Conservation (phyloP, 1,140 invertebrate species). For the Pteromalus puparum region DNA sequence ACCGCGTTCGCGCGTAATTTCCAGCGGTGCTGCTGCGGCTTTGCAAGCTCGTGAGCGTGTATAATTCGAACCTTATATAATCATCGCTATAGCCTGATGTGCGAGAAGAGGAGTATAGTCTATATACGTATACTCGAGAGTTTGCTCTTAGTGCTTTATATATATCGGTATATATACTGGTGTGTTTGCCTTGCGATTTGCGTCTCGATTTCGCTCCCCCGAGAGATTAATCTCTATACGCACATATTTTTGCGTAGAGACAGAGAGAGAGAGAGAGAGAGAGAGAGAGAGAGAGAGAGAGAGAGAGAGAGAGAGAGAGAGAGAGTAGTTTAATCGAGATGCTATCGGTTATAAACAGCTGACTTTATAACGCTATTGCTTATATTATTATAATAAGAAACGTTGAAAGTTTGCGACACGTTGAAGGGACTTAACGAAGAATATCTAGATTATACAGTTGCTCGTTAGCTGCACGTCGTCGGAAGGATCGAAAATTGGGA, state of each 20-base stretch:
- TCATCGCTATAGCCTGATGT: neutral
- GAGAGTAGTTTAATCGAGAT: too few species aligned
- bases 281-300: too few species aligned
- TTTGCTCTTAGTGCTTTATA: neutral
- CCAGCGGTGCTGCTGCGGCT: neutral
- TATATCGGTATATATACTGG: too few species aligned
- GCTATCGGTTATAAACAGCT: too few species aligned
- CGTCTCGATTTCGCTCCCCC: neutral
- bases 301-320: too few species aligned
- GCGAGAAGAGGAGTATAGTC: neutral
- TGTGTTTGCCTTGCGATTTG: neutral
- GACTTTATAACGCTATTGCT: too few species aligned
- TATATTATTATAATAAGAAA: too few species aligned
- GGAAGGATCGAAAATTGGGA: neutral
- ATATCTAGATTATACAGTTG: neutral
- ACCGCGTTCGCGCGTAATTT: slow-evolving; percentile 14
- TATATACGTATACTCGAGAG: neutral
- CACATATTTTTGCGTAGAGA: too few species aligned
- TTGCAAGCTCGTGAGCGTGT: slow-evolving; percentile 5
- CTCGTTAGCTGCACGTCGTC: neutral
- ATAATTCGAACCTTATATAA: slow-evolving; percentile 41
- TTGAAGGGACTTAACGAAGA: too few species aligned
- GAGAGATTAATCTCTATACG: neutral
- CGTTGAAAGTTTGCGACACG: too few species aligned
- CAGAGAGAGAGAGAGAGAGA: too few species aligned